Evolutionary conservation across 2,113 vertebrate species (phyloP).

Genomic region (Tragelaphus strepsiceros): DNA sequence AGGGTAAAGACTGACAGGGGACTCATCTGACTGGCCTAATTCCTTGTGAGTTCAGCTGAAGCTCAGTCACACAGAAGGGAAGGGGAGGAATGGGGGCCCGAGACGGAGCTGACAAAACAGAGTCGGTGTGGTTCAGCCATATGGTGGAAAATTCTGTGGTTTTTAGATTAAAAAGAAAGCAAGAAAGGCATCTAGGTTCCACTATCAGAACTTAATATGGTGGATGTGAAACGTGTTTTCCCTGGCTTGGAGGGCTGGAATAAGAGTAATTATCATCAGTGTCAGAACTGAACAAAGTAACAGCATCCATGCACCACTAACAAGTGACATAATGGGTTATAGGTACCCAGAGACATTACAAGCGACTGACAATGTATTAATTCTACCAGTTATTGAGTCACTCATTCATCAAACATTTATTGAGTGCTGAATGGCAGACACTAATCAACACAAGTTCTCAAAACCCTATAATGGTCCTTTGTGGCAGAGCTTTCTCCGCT

Average conservation of each 20-base stretch:
- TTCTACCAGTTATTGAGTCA: not conserved
- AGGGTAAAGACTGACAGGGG: not conserved
- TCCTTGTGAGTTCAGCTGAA: not conserved
- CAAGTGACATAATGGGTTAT: not conserved
- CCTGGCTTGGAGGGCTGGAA: not conserved
- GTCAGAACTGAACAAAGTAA: not conserved
- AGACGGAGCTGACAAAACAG: not conserved
- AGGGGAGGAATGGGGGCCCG: not conserved
- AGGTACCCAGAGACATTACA: not conserved
- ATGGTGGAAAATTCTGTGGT: not conserved
- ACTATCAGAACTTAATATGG: not conserved
- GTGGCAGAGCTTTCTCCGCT: not conserved
- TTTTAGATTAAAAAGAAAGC: not conserved
- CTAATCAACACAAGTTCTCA: not conserved
- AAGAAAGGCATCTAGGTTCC: not conserved
- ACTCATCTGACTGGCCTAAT: rapidly evolving
- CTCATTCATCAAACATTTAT: constrained; percentile 10
- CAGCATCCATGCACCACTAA: not conserved
- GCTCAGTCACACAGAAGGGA: not conserved
- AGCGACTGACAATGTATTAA: not conserved
- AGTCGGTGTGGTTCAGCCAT: not conserved
- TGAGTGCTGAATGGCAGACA: not conserved
- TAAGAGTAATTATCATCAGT: not conserved
- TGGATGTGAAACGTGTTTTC: not conserved
- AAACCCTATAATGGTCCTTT: not conserved